Evolutionary conservation across 2,888 invertebrate species (phyloP).

Genomic region (Limnephilus rhombicus): DNA sequence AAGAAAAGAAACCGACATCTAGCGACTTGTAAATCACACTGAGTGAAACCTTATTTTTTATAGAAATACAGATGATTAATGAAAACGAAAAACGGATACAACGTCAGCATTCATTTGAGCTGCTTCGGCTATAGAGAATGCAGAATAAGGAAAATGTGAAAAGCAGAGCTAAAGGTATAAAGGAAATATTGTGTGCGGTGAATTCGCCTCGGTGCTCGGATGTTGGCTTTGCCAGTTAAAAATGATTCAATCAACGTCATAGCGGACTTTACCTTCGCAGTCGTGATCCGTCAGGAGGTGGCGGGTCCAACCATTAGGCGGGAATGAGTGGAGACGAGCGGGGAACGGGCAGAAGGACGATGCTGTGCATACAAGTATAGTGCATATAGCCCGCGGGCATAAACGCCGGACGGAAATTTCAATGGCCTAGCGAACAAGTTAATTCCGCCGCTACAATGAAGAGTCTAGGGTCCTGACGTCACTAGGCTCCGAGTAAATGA

Average conservation of each 20-base stretch:
- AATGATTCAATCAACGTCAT: conserved; percentile 55
- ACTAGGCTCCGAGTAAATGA: neutral
- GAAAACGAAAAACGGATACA: neutral
- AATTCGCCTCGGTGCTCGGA: neutral
- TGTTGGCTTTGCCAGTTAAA: conserved; percentile 38
- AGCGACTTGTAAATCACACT: too few relatives aligned
- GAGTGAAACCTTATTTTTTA: too few relatives aligned
- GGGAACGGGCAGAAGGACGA: neutral
- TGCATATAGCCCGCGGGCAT: conserved; percentile 31
- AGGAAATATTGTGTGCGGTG: neutral
- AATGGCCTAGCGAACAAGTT: conserved; percentile 45
- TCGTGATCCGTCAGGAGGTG: conserved; percentile 51
- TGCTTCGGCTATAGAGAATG: neutral
- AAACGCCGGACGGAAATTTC: conserved; percentile 18
- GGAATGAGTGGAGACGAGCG: neutral
- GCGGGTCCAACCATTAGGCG: conserved; percentile 12
- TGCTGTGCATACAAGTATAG: neutral
- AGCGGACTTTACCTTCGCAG: neutral
- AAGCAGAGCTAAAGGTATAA: neutral
- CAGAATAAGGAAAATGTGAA: neutral
- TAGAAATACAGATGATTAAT: neutral
- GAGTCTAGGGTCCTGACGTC: neutral
- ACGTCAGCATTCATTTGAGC: neutral
- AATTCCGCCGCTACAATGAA: conserved; percentile 30
- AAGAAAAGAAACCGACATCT: too few relatives aligned